Percentiles rank a stretch among this genome's conserved stretches.
Conservation (phyloP, 2,888 invertebrate genomes). For the Nymphalis urticae region DNA sequence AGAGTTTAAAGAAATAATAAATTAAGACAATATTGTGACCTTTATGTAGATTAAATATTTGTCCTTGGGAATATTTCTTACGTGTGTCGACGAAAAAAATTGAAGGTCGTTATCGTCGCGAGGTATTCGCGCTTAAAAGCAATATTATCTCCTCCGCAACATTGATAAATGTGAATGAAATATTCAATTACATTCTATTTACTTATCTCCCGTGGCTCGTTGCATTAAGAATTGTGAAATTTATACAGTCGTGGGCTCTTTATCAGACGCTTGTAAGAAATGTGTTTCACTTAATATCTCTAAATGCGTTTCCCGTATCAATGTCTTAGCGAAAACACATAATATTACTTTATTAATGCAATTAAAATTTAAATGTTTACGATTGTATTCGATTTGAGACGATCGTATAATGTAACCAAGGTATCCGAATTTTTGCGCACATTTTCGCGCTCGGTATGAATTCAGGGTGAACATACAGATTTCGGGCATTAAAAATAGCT, state of each 20-base stretch:
- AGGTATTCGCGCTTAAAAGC: conserved; percentile 43
- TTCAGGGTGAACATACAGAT: no score
- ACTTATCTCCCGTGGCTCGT: conserved; percentile 34
- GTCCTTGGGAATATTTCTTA: not conserved
- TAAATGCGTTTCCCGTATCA: conserved; percentile 26
- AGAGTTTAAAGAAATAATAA: not conserved
- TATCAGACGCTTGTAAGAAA: conserved; percentile 32
- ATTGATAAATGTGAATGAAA: conserved; percentile 37
- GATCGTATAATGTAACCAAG: conserved; percentile 4
- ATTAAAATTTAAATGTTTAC: conserved; percentile 19
- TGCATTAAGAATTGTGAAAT: conserved; percentile 37
- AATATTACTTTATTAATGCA: conserved; percentile 25
- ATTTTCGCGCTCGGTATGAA: not conserved
- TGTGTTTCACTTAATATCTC: conserved; percentile 36
- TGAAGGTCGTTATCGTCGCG: conserved; percentile 9
- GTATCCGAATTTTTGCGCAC: not conserved
- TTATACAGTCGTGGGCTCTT: conserved; percentile 30
- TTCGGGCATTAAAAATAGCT: no score
- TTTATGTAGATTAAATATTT: conserved; percentile 2
- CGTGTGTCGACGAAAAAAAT: not conserved
- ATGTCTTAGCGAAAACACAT: conserved; percentile 29
- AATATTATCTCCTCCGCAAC: conserved; percentile 40
- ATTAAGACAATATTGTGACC: conserved; percentile 5
- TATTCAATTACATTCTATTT: conserved; percentile 37
- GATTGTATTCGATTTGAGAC: not conserved